Evolutionary conservation across 2,888 invertebrate genomes (phyloP).

Genomic region (Drosophila demipolita): DNA sequence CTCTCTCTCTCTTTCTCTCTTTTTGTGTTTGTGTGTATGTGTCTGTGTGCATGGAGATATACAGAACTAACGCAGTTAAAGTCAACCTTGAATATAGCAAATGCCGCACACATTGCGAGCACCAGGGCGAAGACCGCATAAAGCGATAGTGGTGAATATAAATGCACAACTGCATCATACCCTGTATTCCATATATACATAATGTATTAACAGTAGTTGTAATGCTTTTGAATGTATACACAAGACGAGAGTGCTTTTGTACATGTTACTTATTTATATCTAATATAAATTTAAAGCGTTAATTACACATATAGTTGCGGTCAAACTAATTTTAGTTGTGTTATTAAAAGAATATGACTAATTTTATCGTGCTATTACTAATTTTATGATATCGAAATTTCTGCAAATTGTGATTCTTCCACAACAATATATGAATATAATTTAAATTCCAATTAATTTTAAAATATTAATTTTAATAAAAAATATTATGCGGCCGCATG

Average conservation of each 20-base stretch:
- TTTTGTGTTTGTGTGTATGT: conserved; percentile 8
- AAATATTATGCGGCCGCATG: too few relatives aligned
- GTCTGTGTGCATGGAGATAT: conserved; percentile 12
- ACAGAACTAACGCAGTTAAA: conserved; percentile 71
- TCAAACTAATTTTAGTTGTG: not conserved
- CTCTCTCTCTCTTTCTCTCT: conserved; percentile 1
- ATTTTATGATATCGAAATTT: not conserved
- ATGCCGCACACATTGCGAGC: conserved; percentile 57
- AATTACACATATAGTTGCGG: not conserved
- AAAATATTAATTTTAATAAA: too few relatives aligned
- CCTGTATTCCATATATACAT: conserved; percentile 5
- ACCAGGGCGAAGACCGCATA: conserved; percentile 46
- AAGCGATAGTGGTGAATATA: conserved; percentile 19
- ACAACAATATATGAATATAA: too few relatives aligned
- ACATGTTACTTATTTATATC: not conserved
- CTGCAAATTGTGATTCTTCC: not conserved
- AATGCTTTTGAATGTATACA: too few relatives aligned
- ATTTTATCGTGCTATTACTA: not conserved
- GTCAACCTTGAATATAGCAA: conserved; percentile 82
- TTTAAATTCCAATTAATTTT: too few relatives aligned
- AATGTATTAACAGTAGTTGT: not conserved
- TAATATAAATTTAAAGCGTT: not conserved
- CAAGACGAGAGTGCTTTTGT: not conserved
- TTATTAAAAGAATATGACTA: not conserved
- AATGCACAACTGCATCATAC: conserved; percentile 22